These are phyloP conservation scores for Globia sparganii DNA, from an alignment of 2,888 invertebrate species.

Conservation along the genomic window DNA sequence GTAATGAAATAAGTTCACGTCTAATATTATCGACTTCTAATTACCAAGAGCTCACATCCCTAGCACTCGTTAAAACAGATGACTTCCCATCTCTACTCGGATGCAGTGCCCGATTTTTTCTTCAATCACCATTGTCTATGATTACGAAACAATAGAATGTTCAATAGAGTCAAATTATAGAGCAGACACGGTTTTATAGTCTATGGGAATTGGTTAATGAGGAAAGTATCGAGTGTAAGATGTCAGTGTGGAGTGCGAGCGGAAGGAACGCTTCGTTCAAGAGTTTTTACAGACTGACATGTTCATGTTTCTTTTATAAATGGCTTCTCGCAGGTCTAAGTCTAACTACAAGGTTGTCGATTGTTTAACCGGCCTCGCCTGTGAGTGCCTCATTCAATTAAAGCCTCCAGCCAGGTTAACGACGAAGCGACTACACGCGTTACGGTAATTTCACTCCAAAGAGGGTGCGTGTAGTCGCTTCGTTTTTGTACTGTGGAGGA, in stretches of 20 bases:
- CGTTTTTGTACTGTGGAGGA: no score
- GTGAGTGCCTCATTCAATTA: no score
- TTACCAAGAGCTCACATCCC: background rate
- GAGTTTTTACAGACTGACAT: background rate
- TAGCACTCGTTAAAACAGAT: slow-evolving; percentile 29
- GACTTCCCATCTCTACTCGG: slow-evolving; percentile 49
- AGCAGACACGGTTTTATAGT: slow-evolving; percentile 37
- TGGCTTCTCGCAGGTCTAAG: background rate
- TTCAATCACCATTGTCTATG: slow-evolving; percentile 39
- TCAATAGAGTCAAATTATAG: slow-evolving; percentile 55
- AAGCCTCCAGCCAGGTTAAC: no score
- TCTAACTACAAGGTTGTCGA: background rate
- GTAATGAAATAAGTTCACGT: background rate
- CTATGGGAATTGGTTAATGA: slow-evolving; percentile 52
- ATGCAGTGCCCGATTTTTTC: slow-evolving; percentile 42
- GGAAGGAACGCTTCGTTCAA: slow-evolving; percentile 7
- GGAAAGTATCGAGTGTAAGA: background rate
- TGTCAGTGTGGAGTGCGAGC: background rate
- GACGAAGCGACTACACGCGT: no score
- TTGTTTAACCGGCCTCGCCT: no score
- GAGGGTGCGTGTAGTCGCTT: no score
- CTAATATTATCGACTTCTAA: slow-evolving; percentile 22
- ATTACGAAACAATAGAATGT: slow-evolving; percentile 58
- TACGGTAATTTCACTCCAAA: no score
- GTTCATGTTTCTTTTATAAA: background rate